These are phyloP conservation scores for Auanema sp. DNA, from an alignment of 2,888 invertebrate species.

Conservation along the genomic window DNA sequence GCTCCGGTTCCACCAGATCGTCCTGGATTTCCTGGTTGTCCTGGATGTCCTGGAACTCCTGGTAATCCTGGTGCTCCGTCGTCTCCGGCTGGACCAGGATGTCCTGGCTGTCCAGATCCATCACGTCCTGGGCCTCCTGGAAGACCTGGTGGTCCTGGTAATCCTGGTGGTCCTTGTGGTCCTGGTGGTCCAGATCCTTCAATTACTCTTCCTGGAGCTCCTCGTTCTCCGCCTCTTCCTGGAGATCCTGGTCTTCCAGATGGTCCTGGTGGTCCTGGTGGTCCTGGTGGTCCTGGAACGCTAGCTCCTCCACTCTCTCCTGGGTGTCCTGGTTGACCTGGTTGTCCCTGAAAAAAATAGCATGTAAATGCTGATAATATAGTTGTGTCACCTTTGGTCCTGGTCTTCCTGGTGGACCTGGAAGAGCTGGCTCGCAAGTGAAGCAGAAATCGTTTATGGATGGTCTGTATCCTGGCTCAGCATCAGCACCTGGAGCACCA, in stretches of 20 bases:
- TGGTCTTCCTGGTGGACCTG: slow-evolving; percentile 35
- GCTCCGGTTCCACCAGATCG: slow-evolving; percentile 12
- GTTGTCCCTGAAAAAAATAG: no score
- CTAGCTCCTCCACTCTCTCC: slow-evolving; percentile 19
- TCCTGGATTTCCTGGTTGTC: slow-evolving; percentile 22
- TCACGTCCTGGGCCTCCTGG: no score
- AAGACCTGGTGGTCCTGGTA: slow-evolving; percentile 18
- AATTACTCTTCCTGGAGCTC: no score
- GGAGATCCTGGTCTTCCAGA: slow-evolving; percentile 15
- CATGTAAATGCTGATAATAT: no score
- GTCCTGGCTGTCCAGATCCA: slow-evolving; percentile 19
- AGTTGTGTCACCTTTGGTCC: slow-evolving; percentile 28
- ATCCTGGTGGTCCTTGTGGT: slow-evolving; percentile 21
- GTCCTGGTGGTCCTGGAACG: slow-evolving; percentile 23
- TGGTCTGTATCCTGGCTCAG: slow-evolving; percentile 13
- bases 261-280: slow-evolving; percentile 29
- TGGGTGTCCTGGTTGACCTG: slow-evolving; percentile 19
- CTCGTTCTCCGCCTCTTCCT: no score
- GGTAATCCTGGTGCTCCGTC: background rate
- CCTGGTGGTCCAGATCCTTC: slow-evolving; percentile 11
- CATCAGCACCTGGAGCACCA: slow-evolving; percentile 20
- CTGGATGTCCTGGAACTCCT: slow-evolving; percentile 20
- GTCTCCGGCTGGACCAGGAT: slow-evolving; percentile 29
- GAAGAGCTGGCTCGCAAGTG: slow-evolving; percentile 38
- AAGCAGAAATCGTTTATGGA: slow-evolving; percentile 42